Evolutionary conservation across 2,797 vertebrate species (phyloP).

Genomic region (Pristis pectinata): DNA sequence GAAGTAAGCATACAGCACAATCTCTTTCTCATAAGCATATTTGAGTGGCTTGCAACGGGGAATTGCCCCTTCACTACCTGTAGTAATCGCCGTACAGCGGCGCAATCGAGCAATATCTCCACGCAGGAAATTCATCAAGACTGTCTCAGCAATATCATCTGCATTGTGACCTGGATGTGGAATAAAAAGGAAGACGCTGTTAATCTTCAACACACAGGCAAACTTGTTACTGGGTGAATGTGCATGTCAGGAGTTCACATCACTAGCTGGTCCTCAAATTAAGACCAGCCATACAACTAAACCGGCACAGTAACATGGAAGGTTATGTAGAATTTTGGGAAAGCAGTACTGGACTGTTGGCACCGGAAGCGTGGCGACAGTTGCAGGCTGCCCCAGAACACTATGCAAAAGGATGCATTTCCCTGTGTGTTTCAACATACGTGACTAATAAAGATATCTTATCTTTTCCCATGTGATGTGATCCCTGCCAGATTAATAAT

Average conservation of each 20-base stretch:
- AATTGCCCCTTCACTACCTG: slow-evolving; percentile 66
- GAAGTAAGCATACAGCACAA: slow-evolving; percentile 85
- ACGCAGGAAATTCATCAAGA: slow-evolving; percentile 81
- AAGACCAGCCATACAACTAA: background rate
- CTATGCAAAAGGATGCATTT: too few relatives aligned
- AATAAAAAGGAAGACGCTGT: background rate
- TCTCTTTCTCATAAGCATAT: slow-evolving; percentile 86
- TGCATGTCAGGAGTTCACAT: background rate
- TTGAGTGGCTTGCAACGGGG: slow-evolving; percentile 80
- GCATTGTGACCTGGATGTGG: slow-evolving; percentile 75
- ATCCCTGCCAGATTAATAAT: too few relatives aligned
- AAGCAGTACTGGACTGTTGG: too few relatives aligned
- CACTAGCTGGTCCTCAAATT: background rate
- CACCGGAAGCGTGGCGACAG: too few relatives aligned
- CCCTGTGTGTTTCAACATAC: too few relatives aligned
- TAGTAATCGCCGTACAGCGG: slow-evolving; percentile 68
- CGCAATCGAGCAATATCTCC: slow-evolving; percentile 76
- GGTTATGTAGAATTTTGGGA: too few relatives aligned
- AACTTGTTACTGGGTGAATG: too few relatives aligned
- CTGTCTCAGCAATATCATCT: slow-evolving; percentile 77
- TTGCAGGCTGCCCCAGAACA: too few relatives aligned
- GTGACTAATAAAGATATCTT: too few relatives aligned
- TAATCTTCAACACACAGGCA: background rate
- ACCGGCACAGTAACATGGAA: background rate
- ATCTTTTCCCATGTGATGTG: too few relatives aligned